Conservation (phyloP, 2,797 vertebrate genomes). For the Rhynchonycteris naso region DNA sequence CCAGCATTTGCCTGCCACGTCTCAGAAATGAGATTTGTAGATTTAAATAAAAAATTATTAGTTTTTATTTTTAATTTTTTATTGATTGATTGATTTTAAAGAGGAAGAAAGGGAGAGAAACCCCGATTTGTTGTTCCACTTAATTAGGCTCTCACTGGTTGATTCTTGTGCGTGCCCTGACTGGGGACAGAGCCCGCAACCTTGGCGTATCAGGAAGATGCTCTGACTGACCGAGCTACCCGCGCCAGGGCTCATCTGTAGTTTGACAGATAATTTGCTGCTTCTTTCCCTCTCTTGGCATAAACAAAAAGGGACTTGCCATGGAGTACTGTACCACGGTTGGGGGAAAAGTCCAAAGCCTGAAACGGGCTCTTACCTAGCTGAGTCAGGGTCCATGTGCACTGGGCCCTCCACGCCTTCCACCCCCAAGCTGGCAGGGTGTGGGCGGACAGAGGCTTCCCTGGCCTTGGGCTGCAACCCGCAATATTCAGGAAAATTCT, state of each 20-base stretch:
- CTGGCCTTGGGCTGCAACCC: neutral
- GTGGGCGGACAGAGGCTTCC: neutral
- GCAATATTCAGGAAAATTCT: neutral
- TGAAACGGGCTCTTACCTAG: neutral
- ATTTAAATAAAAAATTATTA: neutral
- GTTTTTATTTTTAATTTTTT: no score
- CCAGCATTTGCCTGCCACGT: slow-evolving; percentile 45
- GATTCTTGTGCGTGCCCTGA: no score
- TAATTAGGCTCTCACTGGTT: no score
- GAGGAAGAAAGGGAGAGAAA: no score
- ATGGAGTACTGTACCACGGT: neutral
- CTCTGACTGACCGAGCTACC: no score
- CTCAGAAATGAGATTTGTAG: slow-evolving; percentile 70
- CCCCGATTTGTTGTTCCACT: no score
- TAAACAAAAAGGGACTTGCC: slow-evolving; percentile 38
- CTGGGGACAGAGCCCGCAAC: no score
- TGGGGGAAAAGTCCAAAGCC: neutral
- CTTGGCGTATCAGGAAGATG: no score
- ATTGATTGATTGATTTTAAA: no score
- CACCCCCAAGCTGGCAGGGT: neutral
- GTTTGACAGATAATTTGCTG: slow-evolving; percentile 66
- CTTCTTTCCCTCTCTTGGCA: slow-evolving; percentile 61
- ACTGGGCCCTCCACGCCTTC: fast-evolving
- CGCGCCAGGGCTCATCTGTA: no score
- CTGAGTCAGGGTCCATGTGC: neutral